Conservation (phyloP, 2,797 vertebrate genomes). For the Bradypodion ventrale region DNA sequence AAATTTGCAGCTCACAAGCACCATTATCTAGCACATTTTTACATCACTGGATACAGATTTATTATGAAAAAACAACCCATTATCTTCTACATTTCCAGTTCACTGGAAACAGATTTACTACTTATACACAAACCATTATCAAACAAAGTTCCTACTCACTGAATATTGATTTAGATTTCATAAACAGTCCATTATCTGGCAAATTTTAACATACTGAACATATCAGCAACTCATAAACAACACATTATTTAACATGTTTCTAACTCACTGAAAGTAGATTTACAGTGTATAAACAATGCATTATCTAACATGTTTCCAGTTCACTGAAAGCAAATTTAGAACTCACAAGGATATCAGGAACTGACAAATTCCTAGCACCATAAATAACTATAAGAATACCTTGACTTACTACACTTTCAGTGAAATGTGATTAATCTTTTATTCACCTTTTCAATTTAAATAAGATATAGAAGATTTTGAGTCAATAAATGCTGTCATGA, state of each 20-base stretch:
- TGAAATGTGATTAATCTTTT: background rate
- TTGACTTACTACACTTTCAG: background rate
- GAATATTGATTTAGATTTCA: slow-evolving; percentile 83
- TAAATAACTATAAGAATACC: background rate
- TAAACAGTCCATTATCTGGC: slow-evolving; percentile 82
- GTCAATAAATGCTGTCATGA: background rate
- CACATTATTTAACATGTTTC: slow-evolving; percentile 72
- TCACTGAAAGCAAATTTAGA: slow-evolving; percentile 68
- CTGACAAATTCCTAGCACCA: slow-evolving; percentile 37
- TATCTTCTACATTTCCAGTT: slow-evolving; percentile 78
- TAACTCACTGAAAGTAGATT: slow-evolving; percentile 71
- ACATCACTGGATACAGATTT: slow-evolving; percentile 79
- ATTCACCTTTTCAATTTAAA: background rate
- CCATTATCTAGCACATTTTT: slow-evolving; percentile 75
- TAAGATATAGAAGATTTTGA: background rate
- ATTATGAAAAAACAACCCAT: slow-evolving; percentile 75
- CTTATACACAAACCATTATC: slow-evolving; percentile 78
- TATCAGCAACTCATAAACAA: slow-evolving; percentile 75
- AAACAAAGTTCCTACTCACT: slow-evolving; percentile 79
- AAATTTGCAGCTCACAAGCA: slow-evolving; percentile 76
- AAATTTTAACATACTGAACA: slow-evolving; percentile 76
- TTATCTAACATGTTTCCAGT: slow-evolving; percentile 74
- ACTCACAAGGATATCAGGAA: slow-evolving; percentile 45
- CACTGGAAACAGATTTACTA: slow-evolving; percentile 78
- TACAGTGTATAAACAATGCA: slow-evolving; percentile 77